Evolutionary conservation across 2,113 vertebrate genomes (phyloP), one percentile per base, ranked within the genome.

Genomic region (Phylloscopus trochilus): DNA sequence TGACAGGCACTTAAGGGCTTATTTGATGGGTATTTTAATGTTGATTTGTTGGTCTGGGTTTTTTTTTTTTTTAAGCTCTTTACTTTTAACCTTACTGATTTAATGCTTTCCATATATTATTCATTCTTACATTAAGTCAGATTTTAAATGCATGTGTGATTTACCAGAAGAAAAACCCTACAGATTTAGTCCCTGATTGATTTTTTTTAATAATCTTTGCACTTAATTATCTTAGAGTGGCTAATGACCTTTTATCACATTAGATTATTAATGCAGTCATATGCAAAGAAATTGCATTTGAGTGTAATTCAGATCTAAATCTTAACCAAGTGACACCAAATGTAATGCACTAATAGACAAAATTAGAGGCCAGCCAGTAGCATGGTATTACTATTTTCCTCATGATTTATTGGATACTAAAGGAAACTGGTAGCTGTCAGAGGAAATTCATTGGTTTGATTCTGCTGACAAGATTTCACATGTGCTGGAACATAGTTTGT

Each of bases 231-330:
- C 53, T 59, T 82, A 41, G 28, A 75, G 66, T 70, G 76, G 83
- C 67, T 95, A 96, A 86, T 92, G 69, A 77, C 91, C 88, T 97
- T 97, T 96, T 90, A 89, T 82, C 44, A 66, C 37, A 51, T 89
- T 88, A 64, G 76, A 76, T 79, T 90, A 83, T 73, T 92, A 93
- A 95, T 39, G 58, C 80, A 81, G 85, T 64, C 68, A 81, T 90
- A 90, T 53, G 64, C 60, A 78, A 88, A 87, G 20, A 93, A 83
- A 80, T 80, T 66, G 80, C 79, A 83, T 63, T 88, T 77, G 58
- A 39, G 37, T 88, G 43, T 67, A 84, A 89, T 47, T 63, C 60
- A 67, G 44, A 80, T 83, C 63, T 96, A 70, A 83, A 73, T 88
- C 78, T 86, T 73, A 88, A 62, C 15, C 13, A 83, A 86, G 44